A percentile compares a stretch with the other conserved stretches of the same genome.
Conservation (phyloP, 2,888 invertebrate genomes). For the Catocala nupta region DNA sequence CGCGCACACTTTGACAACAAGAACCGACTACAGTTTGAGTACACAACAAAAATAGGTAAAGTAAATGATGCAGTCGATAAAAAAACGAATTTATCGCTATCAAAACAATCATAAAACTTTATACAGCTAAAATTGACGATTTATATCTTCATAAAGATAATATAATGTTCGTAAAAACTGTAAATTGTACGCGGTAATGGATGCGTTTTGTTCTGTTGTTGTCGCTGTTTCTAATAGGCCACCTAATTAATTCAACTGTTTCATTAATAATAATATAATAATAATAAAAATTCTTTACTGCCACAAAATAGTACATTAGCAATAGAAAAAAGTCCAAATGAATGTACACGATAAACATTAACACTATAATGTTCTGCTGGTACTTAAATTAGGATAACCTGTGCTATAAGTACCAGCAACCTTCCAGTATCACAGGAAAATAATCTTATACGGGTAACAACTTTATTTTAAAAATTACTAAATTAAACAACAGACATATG, state of each 20-base stretch:
- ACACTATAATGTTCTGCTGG: too few species aligned
- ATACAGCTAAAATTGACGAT: conserved; percentile 32
- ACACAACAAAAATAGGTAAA: conserved; percentile 16
- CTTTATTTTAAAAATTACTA: too few species aligned
- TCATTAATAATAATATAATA: too few species aligned
- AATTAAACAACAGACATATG: too few species aligned
- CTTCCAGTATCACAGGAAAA: too few species aligned
- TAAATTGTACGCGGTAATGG: neutral
- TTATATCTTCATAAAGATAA: conserved; percentile 31
- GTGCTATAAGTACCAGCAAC: too few species aligned
- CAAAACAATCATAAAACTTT: conserved; percentile 49
- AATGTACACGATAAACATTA: too few species aligned
- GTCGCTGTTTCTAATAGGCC: neutral
- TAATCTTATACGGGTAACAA: too few species aligned
- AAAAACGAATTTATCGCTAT: conserved; percentile 46
- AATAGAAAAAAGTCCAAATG: too few species aligned
- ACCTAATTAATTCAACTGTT: neutral
- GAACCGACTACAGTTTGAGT: conserved; percentile 10
- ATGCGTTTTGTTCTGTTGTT: neutral
- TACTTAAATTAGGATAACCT: too few species aligned
- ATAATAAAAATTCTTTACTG: too few species aligned
- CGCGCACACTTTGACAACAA: neutral
- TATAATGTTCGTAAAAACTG: conserved; percentile 11
- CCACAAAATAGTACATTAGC: too few species aligned
- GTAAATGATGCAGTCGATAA: conserved; percentile 20